Conservation (phyloP, 2,113 vertebrate genomes). For the Hippocampus mohnikei region DNA sequence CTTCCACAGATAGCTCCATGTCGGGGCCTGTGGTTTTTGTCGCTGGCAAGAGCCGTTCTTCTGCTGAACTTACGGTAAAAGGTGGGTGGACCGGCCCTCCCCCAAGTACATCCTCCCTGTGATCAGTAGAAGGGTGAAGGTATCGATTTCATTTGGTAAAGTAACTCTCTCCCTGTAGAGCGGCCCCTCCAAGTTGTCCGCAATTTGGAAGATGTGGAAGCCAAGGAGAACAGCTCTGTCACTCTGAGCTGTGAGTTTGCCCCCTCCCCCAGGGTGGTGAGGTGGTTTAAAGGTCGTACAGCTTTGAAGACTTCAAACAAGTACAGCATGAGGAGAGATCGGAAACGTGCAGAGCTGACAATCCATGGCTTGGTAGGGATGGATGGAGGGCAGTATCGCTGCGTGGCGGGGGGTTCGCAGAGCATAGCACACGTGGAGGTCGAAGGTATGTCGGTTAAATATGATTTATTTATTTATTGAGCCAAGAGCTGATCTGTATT, state of each 20-base stretch:
- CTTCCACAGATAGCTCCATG: slow-evolving; percentile 84
- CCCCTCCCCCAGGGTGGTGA: slow-evolving; percentile 84
- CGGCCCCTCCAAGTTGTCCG: slow-evolving; percentile 78
- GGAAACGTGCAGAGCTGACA: slow-evolving; percentile 78
- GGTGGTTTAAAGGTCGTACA: slow-evolving; percentile 84
- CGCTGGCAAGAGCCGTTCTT: slow-evolving; percentile 88
- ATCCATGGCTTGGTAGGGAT: slow-evolving; percentile 73
- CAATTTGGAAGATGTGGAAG: slow-evolving; percentile 79
- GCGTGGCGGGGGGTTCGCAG: slow-evolving; percentile 80
- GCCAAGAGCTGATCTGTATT: neutral
- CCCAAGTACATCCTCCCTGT: neutral
- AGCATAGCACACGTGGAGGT: slow-evolving; percentile 78
- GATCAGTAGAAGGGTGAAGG: neutral
- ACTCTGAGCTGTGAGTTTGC: slow-evolving; percentile 86
- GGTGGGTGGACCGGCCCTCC: slow-evolving; percentile 64
- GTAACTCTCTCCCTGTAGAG: slow-evolving; percentile 67
- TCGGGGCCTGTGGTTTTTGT: slow-evolving; percentile 83
- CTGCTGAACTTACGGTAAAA: slow-evolving; percentile 81
- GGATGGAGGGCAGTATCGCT: slow-evolving; percentile 84
- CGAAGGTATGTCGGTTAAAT: slow-evolving; percentile 71
- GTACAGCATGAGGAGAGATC: slow-evolving; percentile 78
- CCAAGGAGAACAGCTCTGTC: slow-evolving; percentile 79
- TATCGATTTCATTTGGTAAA: neutral
- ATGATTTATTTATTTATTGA: neutral
- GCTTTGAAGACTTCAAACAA: slow-evolving; percentile 78